These are phyloP conservation scores for Pherbina coryleti DNA, from an alignment of 2,888 invertebrate genomes.

Conservation along the genomic window DNA sequence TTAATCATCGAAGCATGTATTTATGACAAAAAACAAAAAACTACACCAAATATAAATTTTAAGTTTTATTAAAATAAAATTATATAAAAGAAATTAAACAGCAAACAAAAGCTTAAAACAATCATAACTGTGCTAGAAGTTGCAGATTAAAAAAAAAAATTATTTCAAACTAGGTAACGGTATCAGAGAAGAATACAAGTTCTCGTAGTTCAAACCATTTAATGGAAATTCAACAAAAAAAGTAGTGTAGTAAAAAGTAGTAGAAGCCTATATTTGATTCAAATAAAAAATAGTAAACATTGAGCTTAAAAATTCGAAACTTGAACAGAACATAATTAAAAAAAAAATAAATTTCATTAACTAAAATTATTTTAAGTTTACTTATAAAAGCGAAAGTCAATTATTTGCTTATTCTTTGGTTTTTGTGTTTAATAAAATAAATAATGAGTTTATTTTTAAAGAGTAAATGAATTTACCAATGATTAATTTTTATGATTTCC, in stretches of 20 bases:
- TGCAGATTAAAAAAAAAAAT: not conserved
- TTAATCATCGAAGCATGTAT: slow-evolving; percentile 42
- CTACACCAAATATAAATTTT: slow-evolving; percentile 66
- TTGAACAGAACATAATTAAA: not conserved
- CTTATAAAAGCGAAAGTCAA: too few relatives aligned
- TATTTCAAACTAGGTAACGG: not conserved
- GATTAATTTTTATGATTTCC: slow-evolving; percentile 23
- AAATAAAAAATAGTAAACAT: not conserved
- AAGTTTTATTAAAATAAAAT: slow-evolving; percentile 53
- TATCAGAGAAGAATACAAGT: not conserved
- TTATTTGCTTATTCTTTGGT: not conserved
- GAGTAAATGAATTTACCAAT: slow-evolving; percentile 30
- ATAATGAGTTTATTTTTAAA: not conserved
- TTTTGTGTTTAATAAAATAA: not conserved
- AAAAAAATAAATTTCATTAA: not conserved
- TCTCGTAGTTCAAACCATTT: not conserved
- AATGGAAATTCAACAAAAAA: not conserved
- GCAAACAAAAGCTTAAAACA: slow-evolving; percentile 18
- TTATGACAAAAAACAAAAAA: slow-evolving; percentile 60
- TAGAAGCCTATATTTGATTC: not conserved
- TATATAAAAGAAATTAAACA: not conserved
- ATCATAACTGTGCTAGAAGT: not conserved
- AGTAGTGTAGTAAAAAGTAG: not conserved
- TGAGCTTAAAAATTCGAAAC: not conserved
- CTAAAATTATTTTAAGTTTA: too few relatives aligned